Conservation (phyloP, 2,113 vertebrate species). For the Piaya cayana region DNA sequence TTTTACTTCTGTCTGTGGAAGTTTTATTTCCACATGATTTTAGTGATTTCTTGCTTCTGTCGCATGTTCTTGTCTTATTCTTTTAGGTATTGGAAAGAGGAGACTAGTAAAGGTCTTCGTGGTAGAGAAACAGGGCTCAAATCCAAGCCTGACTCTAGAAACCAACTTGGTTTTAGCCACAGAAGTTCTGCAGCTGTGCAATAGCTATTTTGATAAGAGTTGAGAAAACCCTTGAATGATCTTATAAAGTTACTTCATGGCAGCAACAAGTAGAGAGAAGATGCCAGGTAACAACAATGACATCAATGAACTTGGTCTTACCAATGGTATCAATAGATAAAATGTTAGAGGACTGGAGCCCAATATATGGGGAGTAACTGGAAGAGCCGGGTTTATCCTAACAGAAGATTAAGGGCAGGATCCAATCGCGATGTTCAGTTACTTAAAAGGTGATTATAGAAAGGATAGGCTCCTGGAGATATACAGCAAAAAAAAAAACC, state of each 20-base stretch:
- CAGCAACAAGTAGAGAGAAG: neutral
- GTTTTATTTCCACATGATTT: neutral
- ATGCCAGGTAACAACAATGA: neutral
- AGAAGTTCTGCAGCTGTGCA: neutral
- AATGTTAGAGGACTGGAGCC: neutral
- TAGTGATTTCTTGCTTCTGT: neutral
- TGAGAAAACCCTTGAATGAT: neutral
- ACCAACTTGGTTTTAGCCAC: neutral
- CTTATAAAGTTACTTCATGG: neutral
- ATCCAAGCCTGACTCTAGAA: neutral
- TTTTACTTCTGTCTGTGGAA: neutral
- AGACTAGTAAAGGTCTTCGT: neutral
- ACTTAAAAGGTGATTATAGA: neutral
- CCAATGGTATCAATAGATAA: neutral
- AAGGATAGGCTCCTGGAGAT: neutral
- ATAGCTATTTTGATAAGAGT: neutral
- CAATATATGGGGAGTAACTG: neutral
- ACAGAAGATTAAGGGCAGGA: neutral
- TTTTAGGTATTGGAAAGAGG: neutral
- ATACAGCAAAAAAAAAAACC: rapidly evolving
- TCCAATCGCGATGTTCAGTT: neutral
- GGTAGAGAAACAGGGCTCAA: neutral
- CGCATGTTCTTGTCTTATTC: neutral
- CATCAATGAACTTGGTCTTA: neutral
- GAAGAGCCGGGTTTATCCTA: neutral